These are phyloP conservation scores for Chrysochloris asiatica DNA, from an alignment of 2,113 vertebrate genomes.

Conservation along the genomic window DNA sequence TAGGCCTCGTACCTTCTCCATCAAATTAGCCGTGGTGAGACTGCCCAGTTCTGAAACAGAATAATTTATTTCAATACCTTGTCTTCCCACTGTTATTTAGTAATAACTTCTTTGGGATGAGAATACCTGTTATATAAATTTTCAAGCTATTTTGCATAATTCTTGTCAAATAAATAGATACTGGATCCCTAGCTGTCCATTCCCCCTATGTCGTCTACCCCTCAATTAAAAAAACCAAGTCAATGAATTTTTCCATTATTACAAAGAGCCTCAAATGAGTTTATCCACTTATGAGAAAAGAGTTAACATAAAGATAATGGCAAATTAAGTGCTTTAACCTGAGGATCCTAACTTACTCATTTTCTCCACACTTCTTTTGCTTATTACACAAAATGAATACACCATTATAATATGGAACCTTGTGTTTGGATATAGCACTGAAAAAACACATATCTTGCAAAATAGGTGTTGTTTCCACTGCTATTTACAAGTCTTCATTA, in stretches of 20 bases:
- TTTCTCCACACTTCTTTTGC: background rate
- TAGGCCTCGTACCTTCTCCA: constrained; percentile 98
- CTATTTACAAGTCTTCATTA: constrained; percentile 18
- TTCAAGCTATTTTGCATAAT: too few species aligned
- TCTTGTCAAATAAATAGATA: background rate
- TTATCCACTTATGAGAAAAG: constrained; percentile 6
- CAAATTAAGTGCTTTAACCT: background rate
- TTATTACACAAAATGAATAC: constrained; percentile 32
- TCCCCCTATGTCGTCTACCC: background rate
- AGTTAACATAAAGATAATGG: background rate
- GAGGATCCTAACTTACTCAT: background rate
- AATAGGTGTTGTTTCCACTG: background rate
- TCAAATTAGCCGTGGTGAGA: constrained; percentile 97
- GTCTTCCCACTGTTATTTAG: constrained; percentile 8
- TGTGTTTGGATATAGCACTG: background rate
- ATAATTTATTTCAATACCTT: constrained; percentile 63
- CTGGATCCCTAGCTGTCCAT: background rate
- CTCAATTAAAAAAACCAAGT: background rate
- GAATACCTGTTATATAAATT: constrained; percentile 5
- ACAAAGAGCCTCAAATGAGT: constrained; percentile 12
- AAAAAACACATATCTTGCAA: constrained; percentile 18
- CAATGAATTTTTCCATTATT: constrained; percentile 28
- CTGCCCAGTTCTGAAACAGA: constrained; percentile 92
- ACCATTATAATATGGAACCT: constrained; percentile 38
- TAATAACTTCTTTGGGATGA: background rate